Conservation (phyloP, 2,113 vertebrate genomes). For the Dasyornis broadbenti region DNA sequence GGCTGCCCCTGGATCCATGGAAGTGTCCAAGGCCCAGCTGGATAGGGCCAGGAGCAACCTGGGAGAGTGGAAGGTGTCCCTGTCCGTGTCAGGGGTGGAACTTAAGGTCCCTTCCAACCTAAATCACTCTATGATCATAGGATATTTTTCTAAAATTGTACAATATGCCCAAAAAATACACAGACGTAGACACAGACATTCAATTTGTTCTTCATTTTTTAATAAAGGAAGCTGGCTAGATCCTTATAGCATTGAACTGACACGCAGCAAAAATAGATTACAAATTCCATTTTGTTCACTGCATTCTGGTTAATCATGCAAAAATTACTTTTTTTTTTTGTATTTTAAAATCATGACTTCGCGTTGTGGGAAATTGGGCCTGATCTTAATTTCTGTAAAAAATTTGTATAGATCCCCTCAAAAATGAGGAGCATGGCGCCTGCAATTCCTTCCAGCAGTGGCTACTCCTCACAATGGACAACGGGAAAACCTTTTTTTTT, state of each 20-base stretch:
- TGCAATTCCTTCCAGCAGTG: neutral
- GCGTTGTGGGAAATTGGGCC: fast-evolving
- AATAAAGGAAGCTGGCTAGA: neutral
- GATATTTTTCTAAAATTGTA: neutral
- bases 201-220: neutral
- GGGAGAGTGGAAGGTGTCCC: neutral
- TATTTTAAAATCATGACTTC: neutral
- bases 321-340: neutral
- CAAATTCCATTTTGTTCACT: neutral
- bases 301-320: neutral
- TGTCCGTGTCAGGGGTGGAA: neutral
- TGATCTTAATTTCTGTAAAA: neutral
- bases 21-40: neutral
- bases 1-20: neutral
- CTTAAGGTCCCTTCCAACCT: neutral
- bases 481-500: neutral
- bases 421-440: neutral
- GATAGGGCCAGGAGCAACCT: neutral
- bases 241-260: neutral
- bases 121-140: neutral
- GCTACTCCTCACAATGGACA: neutral
- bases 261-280: neutral
- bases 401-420: neutral
- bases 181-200: neutral
- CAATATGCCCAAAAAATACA: neutral